These are phyloP conservation scores for Bubo blakistoni DNA, from an alignment of 2,113 vertebrate species.

Conservation along the genomic window DNA sequence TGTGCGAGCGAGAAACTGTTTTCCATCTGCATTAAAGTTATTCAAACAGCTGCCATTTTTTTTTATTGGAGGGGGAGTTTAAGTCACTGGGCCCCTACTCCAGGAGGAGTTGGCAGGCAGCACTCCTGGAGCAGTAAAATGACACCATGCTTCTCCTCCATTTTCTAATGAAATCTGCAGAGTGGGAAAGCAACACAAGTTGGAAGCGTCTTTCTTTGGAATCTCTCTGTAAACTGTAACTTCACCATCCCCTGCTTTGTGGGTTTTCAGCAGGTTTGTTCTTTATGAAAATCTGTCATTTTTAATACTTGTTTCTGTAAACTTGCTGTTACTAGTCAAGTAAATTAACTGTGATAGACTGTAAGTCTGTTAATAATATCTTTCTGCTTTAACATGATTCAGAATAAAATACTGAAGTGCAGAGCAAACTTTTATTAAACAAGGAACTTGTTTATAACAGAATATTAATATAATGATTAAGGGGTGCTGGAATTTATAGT, in stretches of 20 bases:
- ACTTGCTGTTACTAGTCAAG: neutral
- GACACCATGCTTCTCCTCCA: constrained; percentile 72
- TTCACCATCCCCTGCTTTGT: constrained; percentile 7
- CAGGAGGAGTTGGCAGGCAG: constrained; percentile 67
- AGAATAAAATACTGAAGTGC: neutral
- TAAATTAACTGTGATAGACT: neutral
- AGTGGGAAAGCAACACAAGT: constrained; percentile 72
- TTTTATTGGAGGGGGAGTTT: constrained; percentile 38
- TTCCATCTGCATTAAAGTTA: constrained; percentile 48
- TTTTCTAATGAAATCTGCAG: constrained; percentile 73
- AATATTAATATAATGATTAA: neutral
- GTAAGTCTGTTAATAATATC: neutral
- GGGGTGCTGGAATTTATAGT: neutral
- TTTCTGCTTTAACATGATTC: neutral
- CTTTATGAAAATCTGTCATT: constrained; percentile 9
- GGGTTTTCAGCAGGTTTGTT: constrained; percentile 64
- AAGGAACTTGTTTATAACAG: neutral
- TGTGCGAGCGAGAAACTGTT: neutral
- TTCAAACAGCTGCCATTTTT: constrained; percentile 36
- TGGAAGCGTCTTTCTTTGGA: constrained; percentile 67
- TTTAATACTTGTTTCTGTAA: neutral
- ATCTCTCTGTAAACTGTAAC: constrained; percentile 44
- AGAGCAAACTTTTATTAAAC: neutral
- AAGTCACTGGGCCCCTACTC: constrained; percentile 58
- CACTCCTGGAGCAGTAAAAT: constrained; percentile 70